phyloP scores from a whole-genome alignment of 2,888 invertebrate species.

The Platycheirus rosarum region DNA sequence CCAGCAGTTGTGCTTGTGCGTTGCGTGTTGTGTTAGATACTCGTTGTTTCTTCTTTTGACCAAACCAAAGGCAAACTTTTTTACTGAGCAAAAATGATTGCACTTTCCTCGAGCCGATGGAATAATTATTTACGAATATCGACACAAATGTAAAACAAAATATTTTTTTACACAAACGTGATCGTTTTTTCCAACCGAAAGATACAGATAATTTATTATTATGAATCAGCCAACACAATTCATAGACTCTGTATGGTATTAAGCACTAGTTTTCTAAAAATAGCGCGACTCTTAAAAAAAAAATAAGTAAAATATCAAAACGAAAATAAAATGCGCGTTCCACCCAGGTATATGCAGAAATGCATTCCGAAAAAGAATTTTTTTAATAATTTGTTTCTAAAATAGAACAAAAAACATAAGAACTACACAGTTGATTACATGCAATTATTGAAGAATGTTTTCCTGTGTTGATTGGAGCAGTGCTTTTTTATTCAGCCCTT shows the following conservation, averaged over 20 bases:
- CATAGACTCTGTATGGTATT: constrained; percentile 22
- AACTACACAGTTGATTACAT: not conserved
- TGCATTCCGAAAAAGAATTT: not conserved
- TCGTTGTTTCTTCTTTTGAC: too few species aligned
- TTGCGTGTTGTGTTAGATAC: too few species aligned
- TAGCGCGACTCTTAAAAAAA: constrained; percentile 53
- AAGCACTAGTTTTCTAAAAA: constrained; percentile 65
- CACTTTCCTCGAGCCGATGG: too few species aligned
- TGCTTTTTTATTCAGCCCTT: constrained; percentile 21
- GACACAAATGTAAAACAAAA: not conserved
- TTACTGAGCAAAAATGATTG: too few species aligned
- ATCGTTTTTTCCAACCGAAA: constrained; percentile 1
- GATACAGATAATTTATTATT: constrained; percentile 29
- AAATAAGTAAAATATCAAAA: constrained; percentile 18
- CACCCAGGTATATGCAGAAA: constrained; percentile 12
- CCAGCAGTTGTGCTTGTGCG: too few species aligned
- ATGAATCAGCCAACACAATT: constrained; percentile 34
- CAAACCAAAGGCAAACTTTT: too few species aligned
- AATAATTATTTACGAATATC: not conserved
- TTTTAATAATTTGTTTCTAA: not conserved
- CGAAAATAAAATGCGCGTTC: constrained; percentile 45
- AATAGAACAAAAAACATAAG: constrained; percentile 1
- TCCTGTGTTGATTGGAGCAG: constrained; percentile 1
- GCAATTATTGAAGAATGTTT: constrained; percentile 3
- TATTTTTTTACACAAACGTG: constrained; percentile 9